Evolutionary conservation across 2,797 vertebrate species (phyloP).

Genomic region (Telmatherina bonti): DNA sequence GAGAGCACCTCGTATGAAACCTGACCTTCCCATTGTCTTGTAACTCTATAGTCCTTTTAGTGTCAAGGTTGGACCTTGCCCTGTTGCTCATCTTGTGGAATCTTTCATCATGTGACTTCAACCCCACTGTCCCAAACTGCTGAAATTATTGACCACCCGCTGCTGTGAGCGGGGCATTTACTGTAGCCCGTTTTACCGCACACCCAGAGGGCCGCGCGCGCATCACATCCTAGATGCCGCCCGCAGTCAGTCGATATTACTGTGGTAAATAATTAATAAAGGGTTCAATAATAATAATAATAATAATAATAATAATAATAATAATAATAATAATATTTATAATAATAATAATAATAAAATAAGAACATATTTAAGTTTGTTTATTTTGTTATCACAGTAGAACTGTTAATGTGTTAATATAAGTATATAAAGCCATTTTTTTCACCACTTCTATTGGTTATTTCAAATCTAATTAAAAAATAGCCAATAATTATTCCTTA

Average conservation of each 20-base stretch:
- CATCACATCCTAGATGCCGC: constrained; percentile 25
- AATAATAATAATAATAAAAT: too few relatives aligned
- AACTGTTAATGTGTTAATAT: too few relatives aligned
- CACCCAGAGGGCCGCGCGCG: constrained; percentile 29
- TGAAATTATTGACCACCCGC: constrained; percentile 71
- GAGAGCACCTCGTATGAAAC: constrained; percentile 73
- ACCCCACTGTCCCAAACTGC: constrained; percentile 58
- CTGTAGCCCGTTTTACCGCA: constrained; percentile 52
- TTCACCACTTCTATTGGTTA: too few relatives aligned
- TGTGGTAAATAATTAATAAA: constrained; percentile 57
- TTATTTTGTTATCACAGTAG: too few relatives aligned
- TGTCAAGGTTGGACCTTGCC: constrained; percentile 72
- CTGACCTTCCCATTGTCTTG: constrained; percentile 70
- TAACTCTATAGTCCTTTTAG: constrained; percentile 81
- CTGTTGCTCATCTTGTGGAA: constrained; percentile 73
- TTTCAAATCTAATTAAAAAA: too few relatives aligned
- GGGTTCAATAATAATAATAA: constrained; percentile 17
- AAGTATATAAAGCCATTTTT: too few relatives aligned
- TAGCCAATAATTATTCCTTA: too few relatives aligned
- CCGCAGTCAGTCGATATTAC: constrained; percentile 51
- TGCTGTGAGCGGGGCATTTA: constrained; percentile 61
- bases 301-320: constrained; percentile 3
- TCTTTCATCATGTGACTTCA: constrained; percentile 68
- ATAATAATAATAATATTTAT: constrained; percentile 1
- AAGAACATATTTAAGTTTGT: too few relatives aligned